A percentile compares a stretch with the other conserved stretches of the same genome.
Conservation (phyloP, 2,113 vertebrate species). For the Ciconia boyciana region DNA sequence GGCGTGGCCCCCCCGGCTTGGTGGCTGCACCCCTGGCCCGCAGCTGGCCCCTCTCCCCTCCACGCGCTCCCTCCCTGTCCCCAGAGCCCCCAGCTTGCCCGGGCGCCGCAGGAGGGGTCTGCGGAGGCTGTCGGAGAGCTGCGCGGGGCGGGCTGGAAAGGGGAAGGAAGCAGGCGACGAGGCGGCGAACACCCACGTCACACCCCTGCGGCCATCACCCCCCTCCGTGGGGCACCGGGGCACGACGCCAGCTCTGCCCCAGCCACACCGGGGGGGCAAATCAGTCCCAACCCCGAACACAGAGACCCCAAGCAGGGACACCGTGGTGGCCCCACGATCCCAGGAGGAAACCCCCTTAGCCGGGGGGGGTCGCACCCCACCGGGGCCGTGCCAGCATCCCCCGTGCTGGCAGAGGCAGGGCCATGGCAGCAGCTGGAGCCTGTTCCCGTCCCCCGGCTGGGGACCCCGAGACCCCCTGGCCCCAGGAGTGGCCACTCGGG, state of each 20-base stretch:
- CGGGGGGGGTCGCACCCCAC: background rate
- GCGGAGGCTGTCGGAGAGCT: background rate
- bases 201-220: background rate
- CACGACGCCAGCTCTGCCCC: background rate
- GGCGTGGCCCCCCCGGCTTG: rapidly evolving
- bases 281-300: background rate
- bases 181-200: slow-evolving; percentile 23
- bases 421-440: background rate
- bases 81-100: background rate
- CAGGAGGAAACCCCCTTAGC: background rate
- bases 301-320: background rate
- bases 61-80: background rate
- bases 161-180: background rate
- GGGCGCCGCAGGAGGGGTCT: background rate
- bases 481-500: rapidly evolving
- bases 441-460: background rate
- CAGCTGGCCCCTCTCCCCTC: background rate
- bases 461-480: background rate
- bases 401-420: background rate
- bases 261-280: background rate
- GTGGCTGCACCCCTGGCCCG: too few species aligned
- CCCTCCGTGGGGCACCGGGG: background rate
- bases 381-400: background rate
- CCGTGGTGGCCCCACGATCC: background rate
- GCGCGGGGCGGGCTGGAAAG: background rate